phyloP scores from a whole-genome alignment of 2,888 invertebrate genomes.

The Maniola hyperantus region DNA sequence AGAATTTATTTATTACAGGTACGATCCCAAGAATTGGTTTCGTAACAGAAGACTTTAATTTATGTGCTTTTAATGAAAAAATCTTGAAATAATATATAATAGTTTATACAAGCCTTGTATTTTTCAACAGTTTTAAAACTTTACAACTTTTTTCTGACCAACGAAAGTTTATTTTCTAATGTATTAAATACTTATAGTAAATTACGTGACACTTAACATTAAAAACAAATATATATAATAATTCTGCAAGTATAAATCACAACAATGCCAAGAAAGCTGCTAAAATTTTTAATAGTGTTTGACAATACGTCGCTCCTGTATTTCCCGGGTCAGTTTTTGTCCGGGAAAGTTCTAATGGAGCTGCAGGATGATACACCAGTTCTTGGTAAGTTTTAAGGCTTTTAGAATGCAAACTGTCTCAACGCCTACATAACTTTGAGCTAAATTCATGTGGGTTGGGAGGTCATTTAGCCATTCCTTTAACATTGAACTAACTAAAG shows the following conservation, averaged over 20 bases:
- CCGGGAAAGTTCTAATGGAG: slow-evolving; percentile 95
- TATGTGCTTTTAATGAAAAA: background rate
- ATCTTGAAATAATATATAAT: background rate
- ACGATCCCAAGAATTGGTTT: slow-evolving; percentile 31
- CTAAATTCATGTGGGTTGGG: slow-evolving; percentile 36
- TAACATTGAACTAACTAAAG: slow-evolving; percentile 24
- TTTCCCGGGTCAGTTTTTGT: slow-evolving; percentile 96
- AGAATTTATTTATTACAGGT: slow-evolving; percentile 52
- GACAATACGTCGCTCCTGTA: slow-evolving; percentile 96
- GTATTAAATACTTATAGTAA: background rate
- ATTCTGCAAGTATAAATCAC: background rate
- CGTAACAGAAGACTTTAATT: slow-evolving; percentile 10
- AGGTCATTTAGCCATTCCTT: slow-evolving; percentile 35
- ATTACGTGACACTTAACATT: background rate
- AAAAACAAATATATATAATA: background rate
- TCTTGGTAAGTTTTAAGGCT: slow-evolving; percentile 84
- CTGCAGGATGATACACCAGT: slow-evolving; percentile 96
- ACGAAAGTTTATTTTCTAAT: background rate
- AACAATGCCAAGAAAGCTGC: slow-evolving; percentile 92
- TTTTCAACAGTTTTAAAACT: background rate
- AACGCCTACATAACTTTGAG: slow-evolving; percentile 18
- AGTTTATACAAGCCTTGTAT: background rate
- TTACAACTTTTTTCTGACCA: background rate
- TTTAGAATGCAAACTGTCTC: background rate
- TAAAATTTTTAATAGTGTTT: slow-evolving; percentile 96